Evolutionary conservation across 2,797 vertebrate genomes (phyloP), one percentile per base, ranked within the genome.

Genomic region (Rhinoraja longicauda): DNA sequence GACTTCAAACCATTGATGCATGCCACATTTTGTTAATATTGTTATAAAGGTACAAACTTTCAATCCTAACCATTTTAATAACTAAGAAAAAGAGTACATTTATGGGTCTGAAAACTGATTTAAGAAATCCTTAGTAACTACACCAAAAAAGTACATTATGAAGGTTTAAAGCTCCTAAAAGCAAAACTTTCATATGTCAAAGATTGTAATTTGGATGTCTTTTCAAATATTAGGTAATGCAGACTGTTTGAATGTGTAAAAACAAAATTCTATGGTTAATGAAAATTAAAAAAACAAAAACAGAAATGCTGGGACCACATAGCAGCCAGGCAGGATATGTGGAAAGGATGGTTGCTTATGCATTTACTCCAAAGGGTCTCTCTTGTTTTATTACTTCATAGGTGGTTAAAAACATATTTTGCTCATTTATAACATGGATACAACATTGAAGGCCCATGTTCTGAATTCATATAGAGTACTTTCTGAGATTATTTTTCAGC

Each of bases 11-110:
- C 67, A 91, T 39, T 91, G 90, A 73, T 53, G 90, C n/a, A 92
- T 73, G 70, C 90, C 70, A 92, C 39, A 92, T 75, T 92, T 92
- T 92, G 10, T 72, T 92, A 73, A 92, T 73, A 92, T 75, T 73
- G 1, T 91, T 91, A 32, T 21, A 53, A 73, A 45, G 32, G 36
- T 92, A 92, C 64, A 90, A 13, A 26, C 39, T 29, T 73, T 73
- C 67, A 92, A 73, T 92, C 90, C 90, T 72, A 36, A 75, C 39
- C 73, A 88, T 91, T 53, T 53, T 26, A 75, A 39, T 75, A 75
- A 13, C 24, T 92, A 45, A 73, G 88, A 91, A 73, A 73, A 19
- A 9, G 70, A 91, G 21, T 45, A 72, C 13, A 72, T 70, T 15
- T 4, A 72, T 45, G 67, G 90, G 26, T 53, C 45, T 73, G 64